These are phyloP conservation scores for Lepidiolamprologus cunningtoni DNA, from an alignment of 2,113 vertebrate species.

Conservation along the genomic window DNA sequence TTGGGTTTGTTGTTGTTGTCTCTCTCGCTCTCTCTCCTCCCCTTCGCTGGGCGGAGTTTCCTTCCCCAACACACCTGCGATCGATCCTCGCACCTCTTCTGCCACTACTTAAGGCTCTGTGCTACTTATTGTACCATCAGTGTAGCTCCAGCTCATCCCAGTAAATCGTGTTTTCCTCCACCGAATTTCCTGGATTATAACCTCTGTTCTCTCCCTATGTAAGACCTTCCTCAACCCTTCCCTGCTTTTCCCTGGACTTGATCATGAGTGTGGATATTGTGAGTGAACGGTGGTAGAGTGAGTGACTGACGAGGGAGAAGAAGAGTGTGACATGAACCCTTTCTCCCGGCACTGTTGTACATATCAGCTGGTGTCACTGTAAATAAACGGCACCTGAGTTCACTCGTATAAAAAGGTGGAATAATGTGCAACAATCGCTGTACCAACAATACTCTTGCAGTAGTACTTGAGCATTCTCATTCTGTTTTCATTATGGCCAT, in stretches of 20 bases:
- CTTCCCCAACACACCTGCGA: neutral
- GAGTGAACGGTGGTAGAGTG: rapidly evolving
- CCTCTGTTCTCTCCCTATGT: neutral
- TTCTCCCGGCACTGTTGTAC: neutral
- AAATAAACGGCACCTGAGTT: neutral
- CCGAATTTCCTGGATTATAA: neutral
- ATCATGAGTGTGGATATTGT: neutral
- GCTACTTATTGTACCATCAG: neutral
- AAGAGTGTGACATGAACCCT: neutral
- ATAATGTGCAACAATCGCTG: neutral
- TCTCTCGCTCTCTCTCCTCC: neutral
- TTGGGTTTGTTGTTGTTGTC: neutral
- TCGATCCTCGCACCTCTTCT: neutral
- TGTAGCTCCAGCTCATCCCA: neutral
- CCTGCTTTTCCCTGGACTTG: neutral
- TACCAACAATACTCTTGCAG: neutral
- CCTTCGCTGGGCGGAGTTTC: neutral
- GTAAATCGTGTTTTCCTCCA: neutral
- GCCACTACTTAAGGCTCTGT: neutral
- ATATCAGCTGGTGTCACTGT: neutral
- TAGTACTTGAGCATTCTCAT: neutral
- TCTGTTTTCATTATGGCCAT: neutral
- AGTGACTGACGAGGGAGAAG: neutral
- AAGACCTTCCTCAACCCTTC: neutral
- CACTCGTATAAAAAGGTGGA: neutral